A percentile compares a stretch with the other conserved stretches of the same genome.
phyloP scores from a whole-genome alignment of 2,888 invertebrate species.

The Meandrusa payeni region DNA sequence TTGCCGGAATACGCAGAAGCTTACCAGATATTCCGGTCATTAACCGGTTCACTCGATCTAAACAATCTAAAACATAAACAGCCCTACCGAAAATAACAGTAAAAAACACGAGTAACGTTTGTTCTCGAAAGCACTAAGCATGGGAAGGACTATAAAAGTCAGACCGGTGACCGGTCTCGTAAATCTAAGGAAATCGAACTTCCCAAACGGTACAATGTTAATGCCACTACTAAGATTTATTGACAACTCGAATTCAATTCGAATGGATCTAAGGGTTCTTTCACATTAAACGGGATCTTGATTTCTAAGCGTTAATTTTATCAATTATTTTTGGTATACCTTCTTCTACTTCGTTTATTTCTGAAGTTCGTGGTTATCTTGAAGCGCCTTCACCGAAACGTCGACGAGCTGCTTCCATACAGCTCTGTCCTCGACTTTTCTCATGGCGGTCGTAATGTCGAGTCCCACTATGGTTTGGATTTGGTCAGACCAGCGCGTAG shows the following conservation, averaged over 20 bases:
- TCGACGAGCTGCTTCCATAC: too few species aligned
- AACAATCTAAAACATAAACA: slow-evolving; percentile 34
- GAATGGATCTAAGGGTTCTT: not conserved
- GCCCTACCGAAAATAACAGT: slow-evolving; percentile 33
- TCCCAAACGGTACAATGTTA: slow-evolving; percentile 25
- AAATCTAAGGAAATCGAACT: slow-evolving; percentile 41
- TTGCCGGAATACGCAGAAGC: not conserved
- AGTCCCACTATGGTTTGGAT: too few species aligned
- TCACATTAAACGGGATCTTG: not conserved
- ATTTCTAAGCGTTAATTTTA: too few species aligned
- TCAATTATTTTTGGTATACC: too few species aligned
- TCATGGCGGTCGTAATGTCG: too few species aligned
- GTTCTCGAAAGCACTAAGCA: slow-evolving; percentile 38
- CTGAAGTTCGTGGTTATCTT: too few species aligned
- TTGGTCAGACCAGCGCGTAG: too few species aligned
- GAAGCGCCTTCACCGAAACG: too few species aligned
- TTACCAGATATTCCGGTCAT: slow-evolving; percentile 27
- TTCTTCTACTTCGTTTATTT: too few species aligned
- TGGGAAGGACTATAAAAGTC: slow-evolving; percentile 45
- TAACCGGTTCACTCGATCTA: slow-evolving; percentile 24
- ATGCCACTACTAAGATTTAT: slow-evolving; percentile 26
- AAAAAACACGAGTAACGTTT: slow-evolving; percentile 33
- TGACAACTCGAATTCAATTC: slow-evolving; percentile 16
- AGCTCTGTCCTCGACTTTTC: too few species aligned
- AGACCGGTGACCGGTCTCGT: slow-evolving; percentile 40